Percentiles rank a stretch among this genome's conserved stretches.
These are phyloP conservation scores for Centropus unirufus DNA, from an alignment of 2,113 vertebrate genomes.

Conservation along the genomic window DNA sequence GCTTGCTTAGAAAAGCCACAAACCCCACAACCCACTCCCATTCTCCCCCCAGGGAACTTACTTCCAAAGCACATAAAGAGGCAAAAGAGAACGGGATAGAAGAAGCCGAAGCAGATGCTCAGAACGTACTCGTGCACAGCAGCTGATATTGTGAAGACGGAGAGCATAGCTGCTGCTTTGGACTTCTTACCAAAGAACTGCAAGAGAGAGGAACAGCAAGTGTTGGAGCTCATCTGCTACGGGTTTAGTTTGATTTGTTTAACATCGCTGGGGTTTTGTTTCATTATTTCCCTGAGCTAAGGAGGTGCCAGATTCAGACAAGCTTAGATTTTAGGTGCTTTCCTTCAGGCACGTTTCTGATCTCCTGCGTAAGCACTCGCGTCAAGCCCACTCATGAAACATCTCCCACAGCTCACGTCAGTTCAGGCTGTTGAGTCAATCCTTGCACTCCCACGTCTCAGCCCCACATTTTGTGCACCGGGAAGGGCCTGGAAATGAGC, in stretches of 20 bases:
- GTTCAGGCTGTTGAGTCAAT: neutral
- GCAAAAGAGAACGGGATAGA: conserved; percentile 94
- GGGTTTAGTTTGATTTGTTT: neutral
- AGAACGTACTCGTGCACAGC: conserved; percentile 91
- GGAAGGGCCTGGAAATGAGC: neutral
- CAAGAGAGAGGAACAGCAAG: neutral
- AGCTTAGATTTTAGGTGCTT: neutral
- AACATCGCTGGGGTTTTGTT: neutral
- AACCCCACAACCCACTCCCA: neutral
- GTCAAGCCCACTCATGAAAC: neutral
- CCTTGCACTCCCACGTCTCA: neutral
- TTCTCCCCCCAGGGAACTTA: conserved; percentile 73
- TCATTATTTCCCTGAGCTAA: neutral
- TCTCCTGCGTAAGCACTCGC: neutral
- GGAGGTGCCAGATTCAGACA: neutral
- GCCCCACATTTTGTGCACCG: neutral
- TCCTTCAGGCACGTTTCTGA: neutral
- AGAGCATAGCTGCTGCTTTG: conserved; percentile 87
- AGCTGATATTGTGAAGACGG: conserved; percentile 90
- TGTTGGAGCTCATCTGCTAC: neutral
- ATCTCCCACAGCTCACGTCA: neutral
- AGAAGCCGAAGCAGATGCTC: conserved; percentile 89
- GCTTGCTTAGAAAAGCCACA: neutral
- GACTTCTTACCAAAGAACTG: conserved; percentile 91
- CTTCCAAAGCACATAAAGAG: conserved; percentile 95